A percentile compares a stretch with the other conserved stretches of the same genome.
Evolutionary conservation across 2,888 invertebrate species (phyloP).

Genomic region (Tribolium freemani): DNA sequence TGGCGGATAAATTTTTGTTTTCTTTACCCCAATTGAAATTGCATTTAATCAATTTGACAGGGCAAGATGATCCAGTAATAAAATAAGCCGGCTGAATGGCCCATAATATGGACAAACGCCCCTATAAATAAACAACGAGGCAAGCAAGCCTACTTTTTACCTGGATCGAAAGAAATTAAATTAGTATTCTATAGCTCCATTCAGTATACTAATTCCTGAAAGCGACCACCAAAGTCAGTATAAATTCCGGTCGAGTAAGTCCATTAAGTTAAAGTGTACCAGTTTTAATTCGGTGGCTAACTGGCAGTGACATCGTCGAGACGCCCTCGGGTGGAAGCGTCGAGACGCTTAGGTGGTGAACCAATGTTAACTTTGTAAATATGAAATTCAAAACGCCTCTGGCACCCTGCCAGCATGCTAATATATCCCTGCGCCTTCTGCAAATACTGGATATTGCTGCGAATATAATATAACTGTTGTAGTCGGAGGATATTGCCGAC

Average conservation of each 20-base stretch:
- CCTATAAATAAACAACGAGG: slow-evolving; percentile 42
- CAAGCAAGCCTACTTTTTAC: slow-evolving; percentile 42
- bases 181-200: slow-evolving; percentile 58
- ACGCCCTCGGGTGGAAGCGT: slow-evolving; percentile 48
- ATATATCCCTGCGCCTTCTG: slow-evolving; percentile 57
- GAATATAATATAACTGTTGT: slow-evolving; percentile 42
- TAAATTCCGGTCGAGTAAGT: slow-evolving; percentile 57
- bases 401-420: slow-evolving; percentile 62
- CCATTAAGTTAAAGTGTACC: slow-evolving; percentile 60
- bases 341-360: slow-evolving; percentile 58
- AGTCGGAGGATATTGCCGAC: slow-evolving; percentile 40
- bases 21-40: slow-evolving; percentile 12
- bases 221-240: slow-evolving; percentile 59
- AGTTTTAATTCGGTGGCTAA: slow-evolving; percentile 56
- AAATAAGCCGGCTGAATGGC: slow-evolving; percentile 30
- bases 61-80: slow-evolving; percentile 14
- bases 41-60: slow-evolving; percentile 24
- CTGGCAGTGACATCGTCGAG: slow-evolving; percentile 55
- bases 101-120: slow-evolving; percentile 28
- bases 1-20: slow-evolving; percentile 26
- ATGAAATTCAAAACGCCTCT: slow-evolving; percentile 65
- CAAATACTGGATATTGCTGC: slow-evolving; percentile 42
- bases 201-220: slow-evolving; percentile 58
- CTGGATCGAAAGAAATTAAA: slow-evolving; percentile 52
- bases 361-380: slow-evolving; percentile 65